A percentile compares a stretch with the other conserved stretches of the same genome.
Evolutionary conservation across 2,797 vertebrate species (phyloP).

Genomic region (Fistularia tabacaria): DNA sequence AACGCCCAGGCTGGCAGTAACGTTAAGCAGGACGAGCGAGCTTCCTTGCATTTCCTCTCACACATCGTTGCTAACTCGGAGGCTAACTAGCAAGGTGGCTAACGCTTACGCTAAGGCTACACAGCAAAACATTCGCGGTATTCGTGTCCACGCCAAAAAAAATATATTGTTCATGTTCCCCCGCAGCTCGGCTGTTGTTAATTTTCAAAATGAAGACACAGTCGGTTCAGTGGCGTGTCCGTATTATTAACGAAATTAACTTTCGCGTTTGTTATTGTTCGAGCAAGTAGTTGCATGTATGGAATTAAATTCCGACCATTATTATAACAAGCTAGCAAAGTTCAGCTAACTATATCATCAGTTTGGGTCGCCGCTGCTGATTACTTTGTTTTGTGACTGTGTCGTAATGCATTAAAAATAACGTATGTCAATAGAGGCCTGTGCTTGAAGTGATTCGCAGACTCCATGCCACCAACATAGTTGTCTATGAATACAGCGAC

Average conservation of each 20-base stretch:
- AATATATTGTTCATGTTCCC: neutral
- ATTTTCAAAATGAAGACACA: neutral
- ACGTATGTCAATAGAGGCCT: constrained; percentile 8
- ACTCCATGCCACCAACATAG: constrained; percentile 37
- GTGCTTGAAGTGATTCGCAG: constrained; percentile 31
- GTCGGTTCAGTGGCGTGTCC: accelerated
- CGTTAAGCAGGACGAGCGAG: constrained; percentile 21
- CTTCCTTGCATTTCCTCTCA: constrained; percentile 50
- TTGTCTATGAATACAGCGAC: constrained; percentile 53
- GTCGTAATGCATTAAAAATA: neutral
- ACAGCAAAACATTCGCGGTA: constrained; percentile 27
- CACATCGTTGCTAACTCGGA: constrained; percentile 47
- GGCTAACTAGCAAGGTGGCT: constrained; percentile 63
- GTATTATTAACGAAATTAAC: accelerated
- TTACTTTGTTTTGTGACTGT: neutral
- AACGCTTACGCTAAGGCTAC: constrained; percentile 67
- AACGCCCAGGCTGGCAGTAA: constrained; percentile 45
- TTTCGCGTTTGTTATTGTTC: neutral
- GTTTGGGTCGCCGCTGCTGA: neutral
- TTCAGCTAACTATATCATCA: constrained; percentile 37
- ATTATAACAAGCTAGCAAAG: constrained; percentile 41
- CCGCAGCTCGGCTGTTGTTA: too few relatives aligned
- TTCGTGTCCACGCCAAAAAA: constrained; percentile 13
- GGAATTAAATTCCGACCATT: constrained; percentile 18
- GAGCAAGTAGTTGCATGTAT: constrained; percentile 1